Conservation (phyloP, 2,113 vertebrate species). For the Bubo bubo region DNA sequence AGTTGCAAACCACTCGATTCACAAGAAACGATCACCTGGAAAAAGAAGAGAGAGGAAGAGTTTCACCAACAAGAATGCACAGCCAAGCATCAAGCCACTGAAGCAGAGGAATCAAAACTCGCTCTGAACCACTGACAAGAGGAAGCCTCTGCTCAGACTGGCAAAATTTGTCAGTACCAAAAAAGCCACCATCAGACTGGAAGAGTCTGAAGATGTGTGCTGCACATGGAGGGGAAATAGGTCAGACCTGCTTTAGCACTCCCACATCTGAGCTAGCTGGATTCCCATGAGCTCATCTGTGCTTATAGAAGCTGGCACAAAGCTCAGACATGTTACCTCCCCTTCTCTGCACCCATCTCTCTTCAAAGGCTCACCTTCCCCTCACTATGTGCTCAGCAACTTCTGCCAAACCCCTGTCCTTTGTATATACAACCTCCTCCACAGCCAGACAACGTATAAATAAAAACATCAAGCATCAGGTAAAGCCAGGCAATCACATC, state of each 20-base stretch:
- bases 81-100: background rate
- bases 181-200: background rate
- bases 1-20: constrained; percentile 53
- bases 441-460: background rate
- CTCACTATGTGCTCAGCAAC: background rate
- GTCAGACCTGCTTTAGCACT: constrained; percentile 4
- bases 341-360: background rate
- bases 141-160: background rate
- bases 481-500: background rate
- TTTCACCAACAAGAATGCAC: background rate
- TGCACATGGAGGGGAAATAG: background rate
- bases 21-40: constrained; percentile 69
- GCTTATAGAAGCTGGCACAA: constrained; percentile 2
- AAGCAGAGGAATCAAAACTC: background rate
- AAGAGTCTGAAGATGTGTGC: background rate
- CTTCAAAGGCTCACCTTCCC: constrained; percentile 18
- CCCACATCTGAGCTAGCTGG: background rate
- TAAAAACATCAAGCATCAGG: background rate
- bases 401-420: background rate
- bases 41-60: background rate
- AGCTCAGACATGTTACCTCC: background rate
- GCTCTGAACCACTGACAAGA: background rate
- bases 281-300: background rate
- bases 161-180: background rate
- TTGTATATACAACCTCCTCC: background rate